phyloP scores from a whole-genome alignment of 2,113 vertebrate species.

The Muscicapa adusta region DNA sequence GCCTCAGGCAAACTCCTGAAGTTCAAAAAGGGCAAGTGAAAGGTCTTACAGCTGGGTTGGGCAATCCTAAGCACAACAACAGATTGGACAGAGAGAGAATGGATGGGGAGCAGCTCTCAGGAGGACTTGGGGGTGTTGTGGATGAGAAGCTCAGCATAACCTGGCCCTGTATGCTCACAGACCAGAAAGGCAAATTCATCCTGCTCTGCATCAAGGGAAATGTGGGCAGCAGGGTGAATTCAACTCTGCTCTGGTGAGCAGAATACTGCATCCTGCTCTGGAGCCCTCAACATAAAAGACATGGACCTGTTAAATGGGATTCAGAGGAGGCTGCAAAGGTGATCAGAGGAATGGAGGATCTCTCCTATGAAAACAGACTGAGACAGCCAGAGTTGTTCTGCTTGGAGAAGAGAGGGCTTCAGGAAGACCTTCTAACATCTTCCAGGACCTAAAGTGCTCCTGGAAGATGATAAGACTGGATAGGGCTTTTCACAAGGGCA shows the following conservation, averaged over 20 bases:
- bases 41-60: not conserved
- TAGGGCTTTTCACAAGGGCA: not conserved
- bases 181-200: not conserved
- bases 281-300: not conserved
- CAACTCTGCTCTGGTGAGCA: not conserved
- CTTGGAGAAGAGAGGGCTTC: not conserved
- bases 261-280: not conserved
- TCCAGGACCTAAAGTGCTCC: not conserved
- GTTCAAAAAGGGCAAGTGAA: not conserved
- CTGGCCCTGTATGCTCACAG: accelerated
- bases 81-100: not conserved
- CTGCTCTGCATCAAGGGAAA: not conserved
- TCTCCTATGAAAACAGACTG: not conserved
- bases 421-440: not conserved
- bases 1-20: no score
- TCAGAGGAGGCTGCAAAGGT: not conserved
- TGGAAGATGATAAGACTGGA: not conserved
- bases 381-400: not conserved
- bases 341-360: not conserved
- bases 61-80: no score
- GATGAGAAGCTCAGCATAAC: not conserved
- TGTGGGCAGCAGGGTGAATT: accelerated
- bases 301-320: not conserved
- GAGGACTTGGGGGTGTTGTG: not conserved
- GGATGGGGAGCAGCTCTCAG: not conserved